Conservation (phyloP, 2,888 invertebrate species). For the Melieria crassipennis region DNA sequence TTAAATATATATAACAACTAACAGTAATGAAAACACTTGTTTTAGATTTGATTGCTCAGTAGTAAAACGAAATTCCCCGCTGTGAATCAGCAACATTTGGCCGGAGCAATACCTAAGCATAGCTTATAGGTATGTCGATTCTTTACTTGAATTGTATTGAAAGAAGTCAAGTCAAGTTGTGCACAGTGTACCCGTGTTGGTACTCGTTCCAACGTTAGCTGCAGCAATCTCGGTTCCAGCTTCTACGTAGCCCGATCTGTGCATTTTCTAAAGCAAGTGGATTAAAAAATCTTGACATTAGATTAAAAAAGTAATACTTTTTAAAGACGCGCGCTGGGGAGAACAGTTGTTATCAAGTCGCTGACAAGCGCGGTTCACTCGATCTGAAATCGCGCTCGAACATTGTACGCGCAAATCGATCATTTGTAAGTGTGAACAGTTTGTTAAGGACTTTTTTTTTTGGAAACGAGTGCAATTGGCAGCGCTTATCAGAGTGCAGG, state of each 20-base stretch:
- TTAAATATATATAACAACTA: too few relatives aligned
- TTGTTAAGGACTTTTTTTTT: not conserved
- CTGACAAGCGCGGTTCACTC: constrained; percentile 27
- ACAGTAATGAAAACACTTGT: too few relatives aligned
- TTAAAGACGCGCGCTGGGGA: constrained; percentile 11
- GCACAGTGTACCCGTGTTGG: not conserved
- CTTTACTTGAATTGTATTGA: too few relatives aligned
- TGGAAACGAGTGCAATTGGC: not conserved
- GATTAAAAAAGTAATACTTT: constrained; percentile 21
- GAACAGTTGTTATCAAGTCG: constrained; percentile 31
- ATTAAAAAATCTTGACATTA: constrained; percentile 32
- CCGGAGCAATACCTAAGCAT: too few relatives aligned
- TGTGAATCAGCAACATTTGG: too few relatives aligned
- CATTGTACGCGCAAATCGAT: not conserved
- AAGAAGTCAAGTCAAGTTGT: too few relatives aligned
- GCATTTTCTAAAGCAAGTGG: constrained; percentile 1
- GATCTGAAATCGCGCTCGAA: not conserved
- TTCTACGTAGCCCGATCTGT: not conserved
- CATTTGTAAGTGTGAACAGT: not conserved
- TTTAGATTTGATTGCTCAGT: too few relatives aligned
- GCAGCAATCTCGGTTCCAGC: not conserved
- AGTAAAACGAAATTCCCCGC: too few relatives aligned
- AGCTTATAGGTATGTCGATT: too few relatives aligned
- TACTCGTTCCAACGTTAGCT: not conserved
- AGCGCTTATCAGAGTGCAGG: constrained; percentile 15